Base-by-base conservation (phyloP, 2,113 vertebrate species). In the Tragelaphus buxtoni region DNA sequence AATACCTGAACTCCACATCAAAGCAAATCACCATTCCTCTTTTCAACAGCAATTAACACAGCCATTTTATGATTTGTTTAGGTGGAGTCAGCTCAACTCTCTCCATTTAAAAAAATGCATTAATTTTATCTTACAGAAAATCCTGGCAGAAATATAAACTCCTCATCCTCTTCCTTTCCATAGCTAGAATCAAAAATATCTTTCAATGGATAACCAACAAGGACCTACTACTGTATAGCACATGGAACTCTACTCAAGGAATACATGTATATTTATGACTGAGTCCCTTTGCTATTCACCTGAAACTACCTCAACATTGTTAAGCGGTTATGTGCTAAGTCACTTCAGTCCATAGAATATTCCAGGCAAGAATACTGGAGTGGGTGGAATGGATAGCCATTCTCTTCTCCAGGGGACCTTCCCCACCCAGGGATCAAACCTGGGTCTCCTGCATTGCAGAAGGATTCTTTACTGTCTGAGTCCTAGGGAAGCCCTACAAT, bases 1-100 rank as follows among this genome's bases (percentile, higher is more conserved):
- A 86, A 96, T 96, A 79, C 63, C 56, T 72, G 97, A 93, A 82
- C 60, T 45, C 81, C 76, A 91, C 96, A 97, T 98, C 98, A 98
- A 98, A 98, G 98, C 22, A n/a, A 61, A 93, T 45, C 26, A 60
- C 90, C 42, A 81, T 30, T 96, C 95, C 88, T 97, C 84, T 95
- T 96, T 97, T 88, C 95, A 92, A 60, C 51, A 86, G 92, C 91
- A 96, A 97, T 97, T 97, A 98, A 93, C 69, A 39, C 45, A 83
- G 61, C 45, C 81, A 12, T 58, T 83, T 87, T 69, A 45, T 39
- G 83, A 65, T 77, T 53, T 85, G 69, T 84, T 76, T 24, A 47
- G 14, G 56, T 80, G 74, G 58, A 86, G 8, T 17, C n/a, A 85
- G 82, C 91, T 90, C 94, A 95, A 42, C 35, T 63, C 53, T 94